Evolutionary conservation across 2,888 invertebrate species (phyloP).

Genomic region (Hemistola chrysoprasaria): DNA sequence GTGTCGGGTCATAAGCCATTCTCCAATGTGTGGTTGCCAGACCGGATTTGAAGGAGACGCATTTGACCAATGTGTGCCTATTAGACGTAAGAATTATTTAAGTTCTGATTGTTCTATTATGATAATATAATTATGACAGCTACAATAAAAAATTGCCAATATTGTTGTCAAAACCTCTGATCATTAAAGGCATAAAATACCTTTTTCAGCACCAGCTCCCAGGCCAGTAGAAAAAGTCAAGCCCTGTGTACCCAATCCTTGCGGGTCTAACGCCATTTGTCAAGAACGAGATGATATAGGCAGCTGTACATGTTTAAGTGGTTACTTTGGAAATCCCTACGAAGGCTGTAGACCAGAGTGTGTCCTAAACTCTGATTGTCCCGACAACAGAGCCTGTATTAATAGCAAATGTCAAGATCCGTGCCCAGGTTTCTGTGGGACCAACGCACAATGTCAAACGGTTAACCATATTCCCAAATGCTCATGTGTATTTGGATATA

Average conservation of each 20-base stretch:
- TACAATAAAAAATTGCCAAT: too few species aligned
- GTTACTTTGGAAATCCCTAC: constrained; percentile 87
- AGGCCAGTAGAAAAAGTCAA: constrained; percentile 45
- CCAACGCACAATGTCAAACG: constrained; percentile 87
- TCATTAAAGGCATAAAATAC: too few species aligned
- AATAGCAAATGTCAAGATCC: constrained; percentile 87
- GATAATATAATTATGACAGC: too few species aligned
- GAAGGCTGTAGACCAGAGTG: constrained; percentile 88
- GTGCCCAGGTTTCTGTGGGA: constrained; percentile 90
- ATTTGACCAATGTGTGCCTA: constrained; percentile 84
- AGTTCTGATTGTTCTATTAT: too few species aligned
- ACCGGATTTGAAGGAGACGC: constrained; percentile 88
- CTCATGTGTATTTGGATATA: constrained; percentile 84
- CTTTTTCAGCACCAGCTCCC: constrained; percentile 37
- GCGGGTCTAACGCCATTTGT: constrained; percentile 86
- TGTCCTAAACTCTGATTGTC: constrained; percentile 85
- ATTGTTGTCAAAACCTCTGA: too few species aligned
- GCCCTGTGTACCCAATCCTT: constrained; percentile 84
- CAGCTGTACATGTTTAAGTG: constrained; percentile 86
- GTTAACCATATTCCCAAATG: constrained; percentile 90
- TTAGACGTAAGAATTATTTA: constrained; percentile 48
- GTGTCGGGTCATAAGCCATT: constrained; percentile 92
- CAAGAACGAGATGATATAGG: constrained; percentile 85
- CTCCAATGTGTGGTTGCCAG: constrained; percentile 91
- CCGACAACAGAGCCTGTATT: constrained; percentile 84